Conservation (phyloP, 2,113 vertebrate genomes). For the Phaetusa simplex region DNA sequence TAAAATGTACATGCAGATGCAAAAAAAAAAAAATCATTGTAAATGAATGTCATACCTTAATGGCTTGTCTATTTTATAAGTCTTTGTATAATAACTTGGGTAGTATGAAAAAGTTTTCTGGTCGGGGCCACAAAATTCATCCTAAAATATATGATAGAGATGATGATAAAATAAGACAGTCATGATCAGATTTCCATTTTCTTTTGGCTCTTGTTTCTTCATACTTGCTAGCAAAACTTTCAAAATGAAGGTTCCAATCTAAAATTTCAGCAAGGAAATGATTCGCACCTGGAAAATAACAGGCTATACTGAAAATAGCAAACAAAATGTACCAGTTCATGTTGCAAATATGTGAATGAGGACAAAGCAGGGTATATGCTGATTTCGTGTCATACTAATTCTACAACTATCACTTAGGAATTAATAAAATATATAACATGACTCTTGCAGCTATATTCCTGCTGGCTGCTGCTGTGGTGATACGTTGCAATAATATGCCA, state of each 20-base stretch:
- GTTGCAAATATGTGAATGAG: background rate
- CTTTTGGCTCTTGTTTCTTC: background rate
- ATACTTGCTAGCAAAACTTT: background rate
- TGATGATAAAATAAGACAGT: background rate
- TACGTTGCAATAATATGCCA: constrained; percentile 67
- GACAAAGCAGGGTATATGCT: background rate
- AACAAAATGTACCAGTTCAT: background rate
- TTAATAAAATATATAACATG: constrained; percentile 34
- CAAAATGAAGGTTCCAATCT: background rate
- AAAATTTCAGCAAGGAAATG: background rate
- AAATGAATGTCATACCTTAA: background rate
- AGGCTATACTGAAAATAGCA: background rate
- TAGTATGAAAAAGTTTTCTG: background rate
- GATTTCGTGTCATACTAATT: background rate
- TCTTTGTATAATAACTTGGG: background rate
- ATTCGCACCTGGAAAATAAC: background rate
- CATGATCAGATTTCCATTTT: background rate
- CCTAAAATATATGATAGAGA: background rate
- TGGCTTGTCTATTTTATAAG: background rate
- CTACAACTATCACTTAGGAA: constrained; percentile 4
- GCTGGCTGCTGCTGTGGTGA: constrained; percentile 57
- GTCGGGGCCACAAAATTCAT: background rate
- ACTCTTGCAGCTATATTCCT: constrained; percentile 16
- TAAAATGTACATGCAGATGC: background rate
- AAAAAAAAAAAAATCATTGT: background rate